Evolutionary conservation across 2,888 invertebrate genomes (phyloP), one percentile per base, ranked within the genome.

Genomic region (Hyppa rectilinea): DNA sequence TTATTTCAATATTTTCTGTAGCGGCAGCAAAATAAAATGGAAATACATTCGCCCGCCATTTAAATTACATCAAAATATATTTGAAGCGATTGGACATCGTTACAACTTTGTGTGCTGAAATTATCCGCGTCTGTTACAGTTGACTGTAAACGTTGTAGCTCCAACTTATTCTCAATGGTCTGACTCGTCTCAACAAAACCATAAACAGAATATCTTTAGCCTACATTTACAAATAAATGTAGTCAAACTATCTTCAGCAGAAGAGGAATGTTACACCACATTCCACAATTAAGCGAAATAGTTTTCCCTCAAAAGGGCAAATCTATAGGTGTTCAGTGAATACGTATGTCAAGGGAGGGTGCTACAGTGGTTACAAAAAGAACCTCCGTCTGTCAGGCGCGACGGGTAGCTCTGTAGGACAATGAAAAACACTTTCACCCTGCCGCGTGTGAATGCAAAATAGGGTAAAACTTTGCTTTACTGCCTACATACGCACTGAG

Each of bases 351-450:
- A 83, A 83, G 85, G 87, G 82, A 69, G 83, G 82, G 73, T 50
- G 71, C 45, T 45, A 61, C 82, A 80, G 84, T 80, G 87, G 87
- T 85, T 86, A 87, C 89, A 90, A 91, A 92, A 92, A 91, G 88
- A 84, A 86, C 91, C 89, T 87, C 84, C 88, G 91, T 90, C 91
- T 89, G 88, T 90, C 91, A 92, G 87, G 80, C 87, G 67, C 86
- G 85, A 83, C 87, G 90, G 90, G 87, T 63, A 85, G 85, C 85
- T 83, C 83, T 78, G 71, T 82, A 85, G 89, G 90, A 94, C 95
- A 94, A 93, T 95, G 93, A 91, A 93, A 93, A 93, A 93, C 94
- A 94, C 94, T 94, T 92, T 91, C 91, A 83, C 88, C 89, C 88
- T 85, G 88, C 89, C 83, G 90, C 88, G 88, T 85, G 86, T 88